These are phyloP conservation scores for Synergus itoensis DNA, from an alignment of 2,888 invertebrate genomes.

Conservation along the genomic window DNA sequence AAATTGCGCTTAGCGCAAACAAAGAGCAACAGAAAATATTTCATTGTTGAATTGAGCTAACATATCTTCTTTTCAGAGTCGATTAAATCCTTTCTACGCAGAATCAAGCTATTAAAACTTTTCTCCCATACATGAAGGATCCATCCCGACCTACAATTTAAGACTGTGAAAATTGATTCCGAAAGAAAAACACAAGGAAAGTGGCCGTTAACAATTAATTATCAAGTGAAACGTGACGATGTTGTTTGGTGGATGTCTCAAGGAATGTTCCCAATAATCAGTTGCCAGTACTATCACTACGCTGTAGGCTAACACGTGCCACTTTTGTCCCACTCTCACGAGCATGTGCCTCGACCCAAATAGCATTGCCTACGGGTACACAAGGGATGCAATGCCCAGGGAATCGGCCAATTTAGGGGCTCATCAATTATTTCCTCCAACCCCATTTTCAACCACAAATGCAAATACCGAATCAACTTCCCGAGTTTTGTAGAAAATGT, in stretches of 20 bases:
- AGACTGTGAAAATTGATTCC: background rate
- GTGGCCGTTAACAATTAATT: background rate
- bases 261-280: conserved; percentile 5
- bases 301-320: background rate
- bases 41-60: too few relatives aligned
- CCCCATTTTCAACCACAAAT: conserved; percentile 6
- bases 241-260: background rate
- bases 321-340: background rate
- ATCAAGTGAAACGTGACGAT: background rate
- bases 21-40: too few relatives aligned
- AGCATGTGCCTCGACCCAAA: conserved; percentile 7
- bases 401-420: background rate
- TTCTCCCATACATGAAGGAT: too few relatives aligned
- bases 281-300: background rate
- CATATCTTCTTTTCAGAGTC: too few relatives aligned
- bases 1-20: too few relatives aligned
- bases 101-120: too few relatives aligned
- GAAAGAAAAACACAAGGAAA: background rate
- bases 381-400: conserved; percentile 1
- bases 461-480: background rate
- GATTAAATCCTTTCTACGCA: too few relatives aligned
- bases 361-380: background rate
- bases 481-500: background rate
- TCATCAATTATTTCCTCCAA: conserved; percentile 1
- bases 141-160: background rate